A percentile compares a stretch with the other conserved stretches of the same genome.
Evolutionary conservation across 2,797 vertebrate genomes (phyloP).

Genomic region (Cyclura pinguis): DNA sequence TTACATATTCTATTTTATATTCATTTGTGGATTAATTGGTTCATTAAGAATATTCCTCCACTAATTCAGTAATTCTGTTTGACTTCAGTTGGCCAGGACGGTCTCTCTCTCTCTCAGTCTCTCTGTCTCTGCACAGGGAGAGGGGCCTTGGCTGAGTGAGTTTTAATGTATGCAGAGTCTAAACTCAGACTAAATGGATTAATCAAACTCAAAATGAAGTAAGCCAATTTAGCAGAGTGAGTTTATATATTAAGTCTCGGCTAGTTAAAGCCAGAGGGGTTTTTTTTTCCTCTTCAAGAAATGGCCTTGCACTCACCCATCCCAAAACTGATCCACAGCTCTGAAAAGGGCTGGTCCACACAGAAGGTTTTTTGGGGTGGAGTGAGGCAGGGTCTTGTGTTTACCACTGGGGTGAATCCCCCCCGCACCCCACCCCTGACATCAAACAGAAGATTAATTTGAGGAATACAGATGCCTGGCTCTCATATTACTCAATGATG

Average conservation of each 20-base stretch:
- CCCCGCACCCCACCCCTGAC: no score
- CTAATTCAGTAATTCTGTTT: conserved; percentile 3
- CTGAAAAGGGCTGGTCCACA: background rate
- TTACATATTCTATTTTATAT: background rate
- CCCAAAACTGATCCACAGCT: background rate
- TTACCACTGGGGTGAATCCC: no score
- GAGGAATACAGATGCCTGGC: background rate
- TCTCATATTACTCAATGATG: background rate
- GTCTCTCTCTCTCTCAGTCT: no score
- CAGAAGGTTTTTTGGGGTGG: no score
- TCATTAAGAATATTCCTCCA: background rate
- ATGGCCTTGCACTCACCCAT: no score
- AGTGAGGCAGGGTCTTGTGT: no score
- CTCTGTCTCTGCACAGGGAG: background rate
- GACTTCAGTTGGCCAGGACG: background rate
- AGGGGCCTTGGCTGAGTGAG: background rate
- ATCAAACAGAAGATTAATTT: background rate
- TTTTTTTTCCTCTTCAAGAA: background rate
- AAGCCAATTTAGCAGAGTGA: conserved; percentile 2
- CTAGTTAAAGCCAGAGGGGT: background rate
- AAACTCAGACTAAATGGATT: conserved; percentile 8
- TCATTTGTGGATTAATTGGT: conserved; percentile 13
- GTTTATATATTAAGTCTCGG: background rate
- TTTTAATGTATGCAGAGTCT: conserved; percentile 4
- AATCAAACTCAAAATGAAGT: conserved; percentile 1